Conservation (phyloP, 2,888 invertebrate genomes). For the Urechis unicinctus region DNA sequence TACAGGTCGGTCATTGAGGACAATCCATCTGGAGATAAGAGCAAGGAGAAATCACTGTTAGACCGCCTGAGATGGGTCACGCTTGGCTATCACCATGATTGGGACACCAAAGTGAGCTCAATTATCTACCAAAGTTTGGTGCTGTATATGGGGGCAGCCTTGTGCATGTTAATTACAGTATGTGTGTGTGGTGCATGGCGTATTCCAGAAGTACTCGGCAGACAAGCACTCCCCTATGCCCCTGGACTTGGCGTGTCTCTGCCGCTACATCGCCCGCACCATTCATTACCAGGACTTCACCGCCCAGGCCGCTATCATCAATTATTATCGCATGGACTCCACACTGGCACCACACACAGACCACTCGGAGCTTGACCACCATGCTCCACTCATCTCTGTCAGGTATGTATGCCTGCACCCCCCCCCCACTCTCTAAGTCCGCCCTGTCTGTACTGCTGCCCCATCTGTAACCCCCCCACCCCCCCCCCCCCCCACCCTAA, state of each 20-base stretch:
- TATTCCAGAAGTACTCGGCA: conserved; percentile 35
- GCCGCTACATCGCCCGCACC: conserved; percentile 56
- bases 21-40: background rate
- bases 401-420: conserved; percentile 57
- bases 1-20: background rate
- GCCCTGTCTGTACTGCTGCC: too few relatives aligned
- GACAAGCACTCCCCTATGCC: conserved; percentile 61
- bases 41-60: conserved; percentile 13
- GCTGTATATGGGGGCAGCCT: background rate
- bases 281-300: conserved; percentile 18
- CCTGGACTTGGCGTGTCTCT: conserved; percentile 63
- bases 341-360: conserved; percentile 91
- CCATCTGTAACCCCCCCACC: too few relatives aligned
- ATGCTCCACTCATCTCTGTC: conserved; percentile 84
- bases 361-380: conserved; percentile 78
- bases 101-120: conserved; percentile 85
- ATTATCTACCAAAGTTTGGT: background rate
- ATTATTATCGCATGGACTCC: conserved; percentile 90
- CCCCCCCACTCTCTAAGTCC: too few relatives aligned
- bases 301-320: conserved; percentile 89
- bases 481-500: too few relatives aligned
- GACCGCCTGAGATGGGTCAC: conserved; percentile 79
- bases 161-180: background rate
- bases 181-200: background rate
- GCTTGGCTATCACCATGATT: conserved; percentile 94